These are phyloP conservation scores for Drosophila ochracea DNA, from an alignment of 2,888 invertebrate species.

Conservation along the genomic window DNA sequence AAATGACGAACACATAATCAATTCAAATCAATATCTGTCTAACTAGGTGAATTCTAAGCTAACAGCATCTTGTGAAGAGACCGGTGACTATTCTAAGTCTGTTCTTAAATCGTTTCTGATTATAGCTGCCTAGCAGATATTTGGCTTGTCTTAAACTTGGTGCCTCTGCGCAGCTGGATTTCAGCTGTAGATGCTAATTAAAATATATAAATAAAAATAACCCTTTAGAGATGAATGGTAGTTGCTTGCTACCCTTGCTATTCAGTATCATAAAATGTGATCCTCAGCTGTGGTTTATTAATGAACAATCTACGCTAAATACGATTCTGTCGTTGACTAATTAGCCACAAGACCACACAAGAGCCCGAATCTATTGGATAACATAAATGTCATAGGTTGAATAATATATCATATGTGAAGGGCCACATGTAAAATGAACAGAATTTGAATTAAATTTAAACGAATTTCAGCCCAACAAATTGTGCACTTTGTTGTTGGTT, in stretches of 20 bases:
- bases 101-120: neutral
- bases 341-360: neutral
- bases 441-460: neutral
- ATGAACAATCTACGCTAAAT: neutral
- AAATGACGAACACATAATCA: neutral
- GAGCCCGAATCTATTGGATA: neutral
- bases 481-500: neutral
- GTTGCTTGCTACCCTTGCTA: too few species aligned
- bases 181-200: neutral
- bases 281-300: neutral
- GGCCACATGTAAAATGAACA: neutral
- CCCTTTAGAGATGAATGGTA: neutral
- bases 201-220: neutral
- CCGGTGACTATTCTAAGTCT: neutral
- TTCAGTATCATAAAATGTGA: too few species aligned
- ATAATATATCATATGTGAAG: constrained; percentile 3
- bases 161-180: neutral
- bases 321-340: neutral
- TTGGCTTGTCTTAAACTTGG: neutral
- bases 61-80: neutral
- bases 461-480: neutral
- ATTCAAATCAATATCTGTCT: neutral
- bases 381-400: neutral
- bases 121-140: neutral
- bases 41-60: neutral